Conservation (phyloP, 2,888 invertebrate genomes). For the Myathropa florea region DNA sequence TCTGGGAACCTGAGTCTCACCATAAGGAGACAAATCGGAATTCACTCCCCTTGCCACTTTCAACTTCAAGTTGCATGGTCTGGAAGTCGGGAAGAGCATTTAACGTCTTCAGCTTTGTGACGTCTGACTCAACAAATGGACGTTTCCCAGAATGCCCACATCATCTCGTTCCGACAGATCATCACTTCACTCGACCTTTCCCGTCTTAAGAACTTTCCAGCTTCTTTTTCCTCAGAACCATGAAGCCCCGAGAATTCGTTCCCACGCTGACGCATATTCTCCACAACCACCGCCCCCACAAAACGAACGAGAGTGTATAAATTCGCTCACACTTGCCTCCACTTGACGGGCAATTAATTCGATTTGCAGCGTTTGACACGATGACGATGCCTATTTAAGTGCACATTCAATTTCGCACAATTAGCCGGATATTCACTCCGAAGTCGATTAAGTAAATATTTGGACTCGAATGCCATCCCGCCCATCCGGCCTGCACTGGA, state of each 20-base stretch:
- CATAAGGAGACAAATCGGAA: too few relatives aligned
- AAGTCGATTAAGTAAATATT: slow-evolving; percentile 40
- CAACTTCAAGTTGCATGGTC: too few relatives aligned
- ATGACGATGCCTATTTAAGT: slow-evolving; percentile 22
- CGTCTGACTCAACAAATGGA: too few relatives aligned
- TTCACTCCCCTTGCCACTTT: too few relatives aligned
- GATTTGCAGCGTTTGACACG: slow-evolving; percentile 29
- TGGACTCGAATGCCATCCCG: slow-evolving; percentile 2
- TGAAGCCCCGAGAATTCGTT: not conserved
- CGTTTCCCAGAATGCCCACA: too few relatives aligned
- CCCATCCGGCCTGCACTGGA: not conserved
- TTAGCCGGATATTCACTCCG: slow-evolving; percentile 7
- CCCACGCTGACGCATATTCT: not conserved
- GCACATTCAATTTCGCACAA: slow-evolving; percentile 6
- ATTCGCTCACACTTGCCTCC: slow-evolving; percentile 46
- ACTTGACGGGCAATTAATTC: slow-evolving; percentile 56
- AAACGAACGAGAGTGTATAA: not conserved
- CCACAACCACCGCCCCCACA: too few relatives aligned
- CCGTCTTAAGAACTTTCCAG: too few relatives aligned
- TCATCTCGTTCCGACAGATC: too few relatives aligned
- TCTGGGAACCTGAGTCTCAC: too few relatives aligned
- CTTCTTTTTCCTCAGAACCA: not conserved
- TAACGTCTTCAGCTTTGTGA: too few relatives aligned
- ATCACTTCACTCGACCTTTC: too few relatives aligned
- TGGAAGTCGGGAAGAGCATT: too few relatives aligned